Evolutionary conservation across 2,113 vertebrate genomes (phyloP), one percentile per base, ranked within the genome.

Genomic region (Cnemophilus loriae): DNA sequence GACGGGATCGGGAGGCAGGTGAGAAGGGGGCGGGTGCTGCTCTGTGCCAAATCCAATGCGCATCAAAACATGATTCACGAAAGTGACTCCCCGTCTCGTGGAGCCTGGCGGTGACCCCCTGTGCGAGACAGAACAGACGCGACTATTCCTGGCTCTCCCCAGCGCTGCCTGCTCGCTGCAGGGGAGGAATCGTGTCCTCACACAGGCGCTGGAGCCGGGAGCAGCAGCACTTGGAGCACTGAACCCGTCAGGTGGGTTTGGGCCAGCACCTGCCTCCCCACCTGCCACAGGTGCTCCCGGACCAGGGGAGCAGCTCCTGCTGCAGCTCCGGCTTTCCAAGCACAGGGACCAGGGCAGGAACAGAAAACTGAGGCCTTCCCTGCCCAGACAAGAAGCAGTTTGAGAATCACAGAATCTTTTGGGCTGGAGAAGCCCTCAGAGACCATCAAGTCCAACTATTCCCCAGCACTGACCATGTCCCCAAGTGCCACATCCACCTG

Each of bases 171-270:
- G 23, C 19, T 5, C 24, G 4, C 53, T 2, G 16, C 50, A 10
- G 41, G 39, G 63, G 0, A 3, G 60, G 70, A 49, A 20, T 4
- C 15, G 6, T 3, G 30, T 5, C 15, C 39, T 18, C 18, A 1
- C 10, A 1, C 8, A 0, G 46, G 50, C 59, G 1, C 76, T 17
- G 64, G 64, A 7, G 7, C 70, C 13, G 73, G 3, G 10, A 6
- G 63, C 18, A 18, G 39, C 5, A 24, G 77, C 59, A 13, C 12
- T 7, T 1, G 26, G 1, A 22, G 53, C 75, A 2, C 30, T 4
- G 19, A 56, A 7, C 27, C 53, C 6, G 6, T 1, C 44, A 1
- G 46, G 2, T 1, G 9, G n/a, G 33, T 1, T 37, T 1, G 23
- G 3, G 9, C 6, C 26, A 39, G 55, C 42, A 2, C n/a, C 73